Evolutionary conservation across 2,113 vertebrate genomes (phyloP).

Genomic region (Cynocephalus volans): DNA sequence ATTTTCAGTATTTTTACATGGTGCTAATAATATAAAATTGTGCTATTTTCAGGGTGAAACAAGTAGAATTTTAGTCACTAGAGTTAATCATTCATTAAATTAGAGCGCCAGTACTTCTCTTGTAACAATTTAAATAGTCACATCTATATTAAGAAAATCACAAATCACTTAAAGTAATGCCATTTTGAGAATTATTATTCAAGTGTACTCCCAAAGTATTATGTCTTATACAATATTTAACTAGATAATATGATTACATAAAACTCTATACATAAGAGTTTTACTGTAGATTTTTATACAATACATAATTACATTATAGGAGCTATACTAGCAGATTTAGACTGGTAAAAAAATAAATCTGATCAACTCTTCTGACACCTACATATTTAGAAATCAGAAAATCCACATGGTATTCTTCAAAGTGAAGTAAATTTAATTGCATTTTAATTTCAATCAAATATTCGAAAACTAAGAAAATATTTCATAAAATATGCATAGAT

Average conservation of each 20-base stretch:
- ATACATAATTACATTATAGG: background rate
- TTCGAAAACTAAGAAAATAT: background rate
- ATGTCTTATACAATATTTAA: background rate
- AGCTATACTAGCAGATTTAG: background rate
- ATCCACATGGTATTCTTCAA: background rate
- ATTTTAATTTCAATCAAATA: constrained; percentile 1
- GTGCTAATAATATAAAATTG: background rate
- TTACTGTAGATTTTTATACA: background rate
- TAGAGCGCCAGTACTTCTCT: background rate
- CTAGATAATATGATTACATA: background rate
- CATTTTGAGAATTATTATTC: background rate
- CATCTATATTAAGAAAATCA: background rate
- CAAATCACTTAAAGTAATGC: background rate
- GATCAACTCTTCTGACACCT: background rate
- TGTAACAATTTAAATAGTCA: constrained; percentile 14
- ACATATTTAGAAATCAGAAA: constrained; percentile 37
- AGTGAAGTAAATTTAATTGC: background rate
- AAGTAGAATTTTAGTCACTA: constrained; percentile 51
- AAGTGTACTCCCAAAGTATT: background rate
- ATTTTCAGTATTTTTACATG: background rate
- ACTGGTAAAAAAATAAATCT: constrained; percentile 40
- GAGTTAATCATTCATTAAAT: constrained; percentile 52
- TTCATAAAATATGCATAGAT: background rate
- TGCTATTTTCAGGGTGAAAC: background rate
- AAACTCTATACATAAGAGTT: background rate